Evolutionary conservation across 2,888 invertebrate species (phyloP).

Genomic region (Esperia sulphurella): DNA sequence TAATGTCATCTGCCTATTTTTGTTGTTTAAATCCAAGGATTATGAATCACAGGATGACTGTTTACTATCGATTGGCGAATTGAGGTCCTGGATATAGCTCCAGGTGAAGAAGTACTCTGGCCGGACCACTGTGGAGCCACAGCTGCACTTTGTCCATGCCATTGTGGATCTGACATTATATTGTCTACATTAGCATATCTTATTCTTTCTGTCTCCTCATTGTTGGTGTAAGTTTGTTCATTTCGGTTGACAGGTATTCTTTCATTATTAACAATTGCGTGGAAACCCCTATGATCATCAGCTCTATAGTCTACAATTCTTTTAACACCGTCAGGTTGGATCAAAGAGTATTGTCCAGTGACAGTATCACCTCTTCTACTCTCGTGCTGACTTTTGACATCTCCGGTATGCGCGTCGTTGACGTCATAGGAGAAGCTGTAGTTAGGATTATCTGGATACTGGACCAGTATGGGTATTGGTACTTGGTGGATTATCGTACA

Average conservation of each 20-base stretch:
- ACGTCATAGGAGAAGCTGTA: conserved; percentile 79
- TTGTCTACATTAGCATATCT: conserved; percentile 12
- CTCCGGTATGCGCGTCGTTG: conserved; percentile 74
- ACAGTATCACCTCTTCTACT: conserved; percentile 71
- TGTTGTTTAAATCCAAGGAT: conserved; percentile 42
- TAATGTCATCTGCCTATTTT: background rate
- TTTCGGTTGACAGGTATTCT: conserved; percentile 15
- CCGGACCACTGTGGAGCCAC: conserved; percentile 10
- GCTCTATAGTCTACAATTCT: conserved; percentile 78
- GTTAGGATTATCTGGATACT: conserved; percentile 40
- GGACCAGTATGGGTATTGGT: conserved; percentile 16
- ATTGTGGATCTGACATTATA: conserved; percentile 7
- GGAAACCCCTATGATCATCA: conserved; percentile 73
- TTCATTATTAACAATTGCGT: conserved; percentile 72
- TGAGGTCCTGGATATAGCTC: conserved; percentile 51
- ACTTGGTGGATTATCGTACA: conserved; percentile 56
- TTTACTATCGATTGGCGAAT: conserved; percentile 47
- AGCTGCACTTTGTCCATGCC: conserved; percentile 3
- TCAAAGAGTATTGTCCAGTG: conserved; percentile 73
- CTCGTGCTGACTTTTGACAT: conserved; percentile 76
- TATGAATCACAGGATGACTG: conserved; percentile 17
- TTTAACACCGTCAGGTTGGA: conserved; percentile 75
- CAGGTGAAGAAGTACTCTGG: conserved; percentile 30
- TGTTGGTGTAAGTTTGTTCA: background rate
- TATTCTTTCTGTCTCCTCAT: conserved; percentile 4